Evolutionary conservation across 2,113 vertebrate species (phyloP), one percentile per base, ranked within the genome.

Genomic region (Lagopus leucura): DNA sequence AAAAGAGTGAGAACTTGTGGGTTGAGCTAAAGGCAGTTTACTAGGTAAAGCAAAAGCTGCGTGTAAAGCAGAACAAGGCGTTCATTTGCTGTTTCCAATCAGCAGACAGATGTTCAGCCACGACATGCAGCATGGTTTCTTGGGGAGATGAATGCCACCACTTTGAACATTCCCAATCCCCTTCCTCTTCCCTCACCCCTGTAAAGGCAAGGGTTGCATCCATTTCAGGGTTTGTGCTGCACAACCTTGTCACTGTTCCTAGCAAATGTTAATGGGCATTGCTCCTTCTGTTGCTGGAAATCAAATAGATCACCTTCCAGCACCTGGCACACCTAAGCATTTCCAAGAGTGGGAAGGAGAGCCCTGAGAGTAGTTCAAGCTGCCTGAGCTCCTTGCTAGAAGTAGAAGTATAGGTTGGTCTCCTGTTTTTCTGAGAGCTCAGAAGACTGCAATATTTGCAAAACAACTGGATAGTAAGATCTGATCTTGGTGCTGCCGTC

Each of bases 361-460:
- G 34, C 2, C 36, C 16, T 71, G 40, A 47, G 27, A 0, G 0
- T 7, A 32, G n/a, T 34, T 80, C 22, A 77, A 17, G 54, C 9
- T 80, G 11, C 67, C 58, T 0, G 2, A 79, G 38, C 27, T 64
- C 18, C 10, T 6, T 10, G 6, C 34, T 72, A 14, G 13, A 1
- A 66, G 45, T 20, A 36, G 7, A 58, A 57, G 13, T 0, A 0
- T 57, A 15, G 21, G 10, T 67, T 65, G n/a, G 11, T 67, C 16
- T 92, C 24, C 2, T 2, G 2, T 38, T 6, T 13, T 63, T 72
- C 38, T 38, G 8, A 30, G 52, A 65, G 61, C 36, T 65, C 52
- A 47, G 27, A 42, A 50, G 36, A 36, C 24, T 5, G 2, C 6
- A 6, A 18, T 14, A 14, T 50, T 73, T 40, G 63, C 36, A 24